Percentiles rank a stretch among this genome's conserved stretches.
Evolutionary conservation across 2,797 vertebrate genomes (phyloP).

Genomic region (Nothura maculosa): DNA sequence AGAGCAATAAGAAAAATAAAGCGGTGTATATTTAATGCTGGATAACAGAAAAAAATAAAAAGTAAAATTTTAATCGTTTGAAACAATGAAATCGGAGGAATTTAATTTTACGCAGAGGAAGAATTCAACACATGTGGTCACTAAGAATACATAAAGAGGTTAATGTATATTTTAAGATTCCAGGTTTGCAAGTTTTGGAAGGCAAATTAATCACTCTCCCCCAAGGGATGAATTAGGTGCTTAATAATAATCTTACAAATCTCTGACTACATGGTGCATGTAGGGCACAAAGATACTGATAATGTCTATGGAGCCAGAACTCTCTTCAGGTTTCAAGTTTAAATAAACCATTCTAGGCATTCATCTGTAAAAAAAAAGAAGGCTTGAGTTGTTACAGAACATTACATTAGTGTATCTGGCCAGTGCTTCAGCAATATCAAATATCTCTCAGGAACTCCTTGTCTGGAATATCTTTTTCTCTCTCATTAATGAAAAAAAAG

Average conservation of each 20-base stretch:
- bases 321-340: constrained; percentile 58
- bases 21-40: neutral
- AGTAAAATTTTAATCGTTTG: neutral
- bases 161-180: constrained; percentile 41
- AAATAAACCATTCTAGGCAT: constrained; percentile 52
- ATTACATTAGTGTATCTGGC: neutral
- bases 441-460: constrained; percentile 32
- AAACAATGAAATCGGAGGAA: constrained; percentile 22
- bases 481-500: constrained; percentile 19
- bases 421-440: constrained; percentile 40
- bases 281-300: constrained; percentile 18
- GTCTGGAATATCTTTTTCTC: constrained; percentile 46
- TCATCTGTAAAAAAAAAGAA: neutral
- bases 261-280: constrained; percentile 18
- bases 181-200: constrained; percentile 30
- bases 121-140: neutral
- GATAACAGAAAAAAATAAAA: neutral
- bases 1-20: neutral
- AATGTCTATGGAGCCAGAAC: constrained; percentile 9
- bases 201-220: constrained; percentile 54
- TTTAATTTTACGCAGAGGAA: neutral
- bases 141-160: neutral
- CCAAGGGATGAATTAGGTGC: constrained; percentile 16
- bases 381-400: constrained; percentile 1
- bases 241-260: constrained; percentile 43